Conservation (phyloP, 1,140 invertebrate species). For the Psilanteris sp. region DNA sequence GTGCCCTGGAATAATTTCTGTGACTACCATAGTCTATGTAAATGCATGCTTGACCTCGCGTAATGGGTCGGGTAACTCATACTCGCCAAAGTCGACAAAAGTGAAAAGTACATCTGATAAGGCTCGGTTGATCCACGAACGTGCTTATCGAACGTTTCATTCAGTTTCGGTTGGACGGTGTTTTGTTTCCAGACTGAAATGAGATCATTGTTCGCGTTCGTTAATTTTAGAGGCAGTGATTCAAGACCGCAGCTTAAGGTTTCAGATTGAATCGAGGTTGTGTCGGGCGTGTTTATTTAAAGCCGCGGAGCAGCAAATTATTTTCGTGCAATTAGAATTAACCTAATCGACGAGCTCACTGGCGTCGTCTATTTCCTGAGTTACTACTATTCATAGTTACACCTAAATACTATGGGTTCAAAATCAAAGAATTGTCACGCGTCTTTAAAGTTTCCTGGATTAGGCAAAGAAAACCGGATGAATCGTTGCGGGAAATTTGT, state of each 20-base stretch:
- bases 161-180: background rate
- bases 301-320: slow-evolving; percentile 41
- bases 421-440: background rate
- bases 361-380: slow-evolving; percentile 62
- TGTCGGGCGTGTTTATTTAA: slow-evolving; percentile 34
- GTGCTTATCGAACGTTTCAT: slow-evolving; percentile 7
- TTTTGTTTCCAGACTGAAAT: background rate
- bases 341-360: slow-evolving; percentile 64
- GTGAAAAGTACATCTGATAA: slow-evolving; percentile 31
- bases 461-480: no score
- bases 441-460: background rate
- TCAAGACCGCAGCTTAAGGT: no score
- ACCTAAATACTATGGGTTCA: slow-evolving; percentile 41
- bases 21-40: slow-evolving; percentile 55
- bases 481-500: no score
- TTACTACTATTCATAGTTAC: slow-evolving; percentile 69
- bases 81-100: slow-evolving; percentile 32
- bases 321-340: slow-evolving; percentile 58
- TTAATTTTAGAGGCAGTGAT: slow-evolving; percentile 17
- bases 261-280: background rate
- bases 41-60: slow-evolving; percentile 62
- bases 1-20: slow-evolving; percentile 64
- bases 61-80: slow-evolving; percentile 37
- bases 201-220: slow-evolving; percentile 15
- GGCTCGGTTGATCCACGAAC: slow-evolving; percentile 2